phyloP scores from a whole-genome alignment of 2,797 vertebrate genomes.

The Synaphobranchus kaupii region DNA sequence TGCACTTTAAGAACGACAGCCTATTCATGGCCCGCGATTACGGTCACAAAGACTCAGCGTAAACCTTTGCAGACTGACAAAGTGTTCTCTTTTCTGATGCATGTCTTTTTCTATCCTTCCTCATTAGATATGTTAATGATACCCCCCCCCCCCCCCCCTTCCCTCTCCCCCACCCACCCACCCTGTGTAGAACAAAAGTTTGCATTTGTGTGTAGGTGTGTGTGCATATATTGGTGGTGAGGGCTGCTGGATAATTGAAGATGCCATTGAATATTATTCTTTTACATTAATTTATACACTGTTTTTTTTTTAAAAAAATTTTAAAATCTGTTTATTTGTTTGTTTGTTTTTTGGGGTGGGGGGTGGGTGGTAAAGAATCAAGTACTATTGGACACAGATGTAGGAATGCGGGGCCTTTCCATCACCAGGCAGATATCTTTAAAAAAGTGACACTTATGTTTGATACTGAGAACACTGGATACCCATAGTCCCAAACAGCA shows the following conservation, averaged over 20 bases:
- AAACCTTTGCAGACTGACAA: not conserved
- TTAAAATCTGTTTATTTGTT: not conserved
- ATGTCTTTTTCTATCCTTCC: not conserved
- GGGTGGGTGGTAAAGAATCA: too few relatives aligned
- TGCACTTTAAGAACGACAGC: not conserved
- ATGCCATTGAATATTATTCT: too few relatives aligned
- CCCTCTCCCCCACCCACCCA: not conserved
- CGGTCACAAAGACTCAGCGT: not conserved
- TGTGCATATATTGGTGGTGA: too few relatives aligned
- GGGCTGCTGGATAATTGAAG: too few relatives aligned
- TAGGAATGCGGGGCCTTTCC: not conserved
- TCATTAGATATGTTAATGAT: not conserved
- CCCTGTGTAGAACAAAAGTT: not conserved
- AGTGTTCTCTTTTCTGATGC: not conserved
- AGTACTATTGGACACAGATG: not conserved
- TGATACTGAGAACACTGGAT: not conserved
- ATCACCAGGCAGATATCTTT: not conserved
- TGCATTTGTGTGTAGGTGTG: too few relatives aligned
- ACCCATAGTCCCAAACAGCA: not conserved
- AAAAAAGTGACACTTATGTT: not conserved
- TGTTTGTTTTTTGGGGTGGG: too few relatives aligned
- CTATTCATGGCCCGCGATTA: not conserved
- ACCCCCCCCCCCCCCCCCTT: not conserved
- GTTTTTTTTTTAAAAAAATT: not conserved
- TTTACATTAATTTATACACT: too few relatives aligned